phyloP scores from a whole-genome alignment of 2,797 vertebrate species.

The Artibeus jamaicensis region DNA sequence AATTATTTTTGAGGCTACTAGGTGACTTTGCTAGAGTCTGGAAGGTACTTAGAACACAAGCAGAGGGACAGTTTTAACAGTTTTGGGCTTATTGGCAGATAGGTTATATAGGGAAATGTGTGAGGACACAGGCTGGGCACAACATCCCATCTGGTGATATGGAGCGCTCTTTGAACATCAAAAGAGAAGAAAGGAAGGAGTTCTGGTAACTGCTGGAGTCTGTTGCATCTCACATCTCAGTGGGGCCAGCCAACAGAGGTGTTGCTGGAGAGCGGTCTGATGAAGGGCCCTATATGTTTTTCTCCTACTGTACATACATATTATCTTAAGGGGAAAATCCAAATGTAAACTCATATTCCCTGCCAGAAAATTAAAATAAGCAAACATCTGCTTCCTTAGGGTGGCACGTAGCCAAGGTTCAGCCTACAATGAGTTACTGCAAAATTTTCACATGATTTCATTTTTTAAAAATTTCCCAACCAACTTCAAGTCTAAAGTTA shows the following conservation, averaged over 20 bases:
- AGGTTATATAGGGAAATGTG: not conserved
- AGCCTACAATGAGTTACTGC: constrained; percentile 72
- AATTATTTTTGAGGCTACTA: not conserved
- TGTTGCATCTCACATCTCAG: not conserved
- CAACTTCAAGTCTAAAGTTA: constrained; percentile 76
- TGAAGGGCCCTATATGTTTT: constrained; percentile 16
- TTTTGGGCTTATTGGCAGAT: not conserved
- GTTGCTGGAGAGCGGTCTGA: not conserved
- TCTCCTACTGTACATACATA: constrained; percentile 50
- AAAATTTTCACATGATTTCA: constrained; percentile 79
- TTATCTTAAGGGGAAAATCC: constrained; percentile 61
- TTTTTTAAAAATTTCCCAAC: constrained; percentile 78
- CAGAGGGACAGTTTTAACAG: not conserved
- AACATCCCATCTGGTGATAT: not conserved
- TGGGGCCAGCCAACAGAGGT: no score
- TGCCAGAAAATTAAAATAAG: constrained; percentile 73
- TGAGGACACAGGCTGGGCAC: not conserved
- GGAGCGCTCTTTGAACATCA: constrained; percentile 11
- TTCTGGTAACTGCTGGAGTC: not conserved
- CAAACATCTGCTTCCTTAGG: constrained; percentile 74
- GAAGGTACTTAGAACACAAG: not conserved
- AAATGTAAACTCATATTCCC: constrained; percentile 56
- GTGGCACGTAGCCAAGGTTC: constrained; percentile 64
- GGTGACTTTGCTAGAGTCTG: not conserved
- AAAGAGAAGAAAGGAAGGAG: not conserved